Base-by-base conservation (phyloP, 2,888 invertebrate species). In the Agrotis clavis region DNA sequence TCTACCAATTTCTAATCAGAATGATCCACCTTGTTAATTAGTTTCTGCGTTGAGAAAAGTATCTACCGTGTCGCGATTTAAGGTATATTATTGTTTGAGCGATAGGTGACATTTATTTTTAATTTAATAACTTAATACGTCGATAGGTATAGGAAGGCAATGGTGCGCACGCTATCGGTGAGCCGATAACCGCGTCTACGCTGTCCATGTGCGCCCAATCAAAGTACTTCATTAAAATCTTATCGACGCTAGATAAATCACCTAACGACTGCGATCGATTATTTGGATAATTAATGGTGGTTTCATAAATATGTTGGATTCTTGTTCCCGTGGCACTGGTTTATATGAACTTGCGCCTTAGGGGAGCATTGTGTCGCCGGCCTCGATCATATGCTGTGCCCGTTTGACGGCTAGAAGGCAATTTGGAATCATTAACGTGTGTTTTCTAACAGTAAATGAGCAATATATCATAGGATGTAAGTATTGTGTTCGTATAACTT, bases 141-240 rank as follows among this genome's bases (percentile, higher is more conserved):
- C 83, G 91, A 93, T 95, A 94, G 94, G 93, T 94, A 94, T 93
- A 92, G 93, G 93, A 91, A 94, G 92, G 92, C 92, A 93, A 89
- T 91, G 94, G 92, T 90, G 94, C 92, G 90, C 92, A 90, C 91
- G 92, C 92, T 95, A 95, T 95, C 95, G 91, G 82, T 79, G 77
- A 83, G 85, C 88, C 90, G 95, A 96, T 95, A 95, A 95, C 92
- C 86, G 82, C 91, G 92, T 92, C 93, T 90, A 84, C 82, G 89
- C 91, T 92, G 94, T 94, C 93, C 92, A 87, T 93, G 95, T 90
- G 93, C 93, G 90, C 95, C 95, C 95, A 96, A 96, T 96, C 96
- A 96, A 94, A 95, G 96, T 95, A 95, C 96, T 96, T 96, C 96
- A 96, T 96, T 96, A 96, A 96, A 96, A 95, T 95, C 95, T 96